Evolutionary conservation across 2,113 vertebrate genomes (phyloP), one percentile per base, ranked within the genome.

Genomic region (Notothenia rossii): DNA sequence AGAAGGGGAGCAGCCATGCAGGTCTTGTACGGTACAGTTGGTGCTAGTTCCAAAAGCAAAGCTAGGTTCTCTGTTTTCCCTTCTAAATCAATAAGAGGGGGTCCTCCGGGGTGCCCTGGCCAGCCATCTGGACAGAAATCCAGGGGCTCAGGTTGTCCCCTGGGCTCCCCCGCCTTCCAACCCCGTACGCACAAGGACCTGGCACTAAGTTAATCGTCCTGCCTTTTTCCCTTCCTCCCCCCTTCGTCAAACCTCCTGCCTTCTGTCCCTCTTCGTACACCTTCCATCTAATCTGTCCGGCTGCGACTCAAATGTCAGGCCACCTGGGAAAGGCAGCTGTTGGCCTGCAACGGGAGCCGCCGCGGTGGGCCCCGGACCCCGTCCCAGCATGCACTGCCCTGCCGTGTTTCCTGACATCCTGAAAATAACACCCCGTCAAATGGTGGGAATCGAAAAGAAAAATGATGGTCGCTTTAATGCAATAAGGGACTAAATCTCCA

Each of bases 241-340:
- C 93, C 91, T 84, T 68, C 93, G 93, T 95, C 90, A 82, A 82
- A 86, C 85, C 85, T 79, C 79, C 88, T 72, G 83, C 91, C 92
- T 84, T 95, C 91, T 91, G 88, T 91, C 90, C 86, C 88, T 83
- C 72, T 69, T 63, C 85, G 92, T 96, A 96, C 96, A 98, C 96
- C 97, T 98, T 96, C 96, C 89, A 86, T 96, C 96, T 95, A 94
- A 94, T 96, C 95, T 93, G 91, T 63, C 94, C 94, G 95, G 91
- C 95, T 95, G 92, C 93, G 93, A 96, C 96, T 98, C 96, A 94
- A 96, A 97, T 99, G 96, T 98, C 97, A 96, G 96, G 96, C 97
- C 97, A 97, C 97, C 97, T 98, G 97, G 97, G 97, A 97, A 93
- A 96, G 22, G 71, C 97, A 98, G 96, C 97, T 99, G 97, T 96